phyloP scores from a whole-genome alignment of 2,113 vertebrate genomes.

The Cyphomyrus discorhynchus region DNA sequence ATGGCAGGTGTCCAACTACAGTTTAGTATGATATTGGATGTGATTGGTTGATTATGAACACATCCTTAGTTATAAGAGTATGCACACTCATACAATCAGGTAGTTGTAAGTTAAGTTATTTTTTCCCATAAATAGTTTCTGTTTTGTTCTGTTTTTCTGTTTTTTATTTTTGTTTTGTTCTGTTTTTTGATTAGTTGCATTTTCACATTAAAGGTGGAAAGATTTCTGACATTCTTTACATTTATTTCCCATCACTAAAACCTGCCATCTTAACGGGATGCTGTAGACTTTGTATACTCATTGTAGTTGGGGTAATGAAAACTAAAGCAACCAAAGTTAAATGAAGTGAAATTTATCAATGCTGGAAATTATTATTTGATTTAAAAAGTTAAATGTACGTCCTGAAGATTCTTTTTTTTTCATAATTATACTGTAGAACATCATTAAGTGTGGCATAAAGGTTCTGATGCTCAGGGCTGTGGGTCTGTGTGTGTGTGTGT shows the following conservation, averaged over 20 bases:
- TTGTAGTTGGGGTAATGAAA: background rate
- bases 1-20: background rate
- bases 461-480: background rate
- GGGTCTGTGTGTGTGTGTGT: background rate
- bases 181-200: background rate
- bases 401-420: background rate
- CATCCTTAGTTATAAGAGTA: background rate
- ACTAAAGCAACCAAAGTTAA: background rate
- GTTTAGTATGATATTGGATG: background rate
- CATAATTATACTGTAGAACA: background rate
- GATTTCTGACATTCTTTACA: background rate
- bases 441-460: background rate
- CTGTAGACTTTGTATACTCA: background rate
- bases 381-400: background rate
- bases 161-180: background rate
- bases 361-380: background rate
- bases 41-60: background rate
- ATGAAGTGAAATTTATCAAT: background rate
- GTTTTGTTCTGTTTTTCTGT: background rate
- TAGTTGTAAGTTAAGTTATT: background rate
- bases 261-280: background rate
- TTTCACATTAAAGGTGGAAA: background rate
- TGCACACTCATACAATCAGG: background rate
- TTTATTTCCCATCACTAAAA: background rate
- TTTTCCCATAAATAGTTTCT: background rate